These are phyloP conservation scores for Steinernema carpocapsae DNA, from an alignment of 2,888 invertebrate species.

Conservation along the genomic window DNA sequence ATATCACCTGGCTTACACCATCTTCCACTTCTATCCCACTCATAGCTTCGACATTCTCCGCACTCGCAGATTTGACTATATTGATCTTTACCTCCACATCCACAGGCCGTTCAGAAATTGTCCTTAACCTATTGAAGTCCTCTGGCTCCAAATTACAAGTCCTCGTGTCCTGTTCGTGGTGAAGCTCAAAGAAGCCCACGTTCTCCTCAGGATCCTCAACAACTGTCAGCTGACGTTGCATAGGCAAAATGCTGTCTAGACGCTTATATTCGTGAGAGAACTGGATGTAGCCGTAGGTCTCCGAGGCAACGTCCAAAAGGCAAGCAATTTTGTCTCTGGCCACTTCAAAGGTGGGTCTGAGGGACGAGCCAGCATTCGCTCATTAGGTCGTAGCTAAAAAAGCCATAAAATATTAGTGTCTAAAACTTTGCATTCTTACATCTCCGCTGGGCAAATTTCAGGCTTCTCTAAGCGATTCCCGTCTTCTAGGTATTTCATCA, in stretches of 20 bases:
- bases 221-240: neutral
- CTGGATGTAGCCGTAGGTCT: constrained; percentile 39
- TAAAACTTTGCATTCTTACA: constrained; percentile 42
- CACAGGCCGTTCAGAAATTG: neutral
- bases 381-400: constrained; percentile 52
- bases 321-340: constrained; percentile 33
- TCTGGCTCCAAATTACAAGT: constrained; percentile 15
- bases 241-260: constrained; percentile 7
- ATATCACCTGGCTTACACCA: constrained; percentile 5
- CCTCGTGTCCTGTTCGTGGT: neutral
- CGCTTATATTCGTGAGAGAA: constrained; percentile 36
- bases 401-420: neutral
- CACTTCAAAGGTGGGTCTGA: constrained; percentile 51
- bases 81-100: neutral
- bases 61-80: neutral
- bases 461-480: constrained; percentile 54
- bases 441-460: constrained; percentile 54
- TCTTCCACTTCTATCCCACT: constrained; percentile 3
- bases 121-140: neutral
- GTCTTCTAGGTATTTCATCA: constrained; percentile 51
- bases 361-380: constrained; percentile 46
- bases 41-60: neutral
- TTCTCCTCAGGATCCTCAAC: constrained; percentile 9
- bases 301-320: constrained; percentile 38
- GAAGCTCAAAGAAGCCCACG: constrained; percentile 17